Evolutionary conservation across 2,797 vertebrate species (phyloP), one percentile per base, ranked within the genome.

Genomic region (Botia almorhae): DNA sequence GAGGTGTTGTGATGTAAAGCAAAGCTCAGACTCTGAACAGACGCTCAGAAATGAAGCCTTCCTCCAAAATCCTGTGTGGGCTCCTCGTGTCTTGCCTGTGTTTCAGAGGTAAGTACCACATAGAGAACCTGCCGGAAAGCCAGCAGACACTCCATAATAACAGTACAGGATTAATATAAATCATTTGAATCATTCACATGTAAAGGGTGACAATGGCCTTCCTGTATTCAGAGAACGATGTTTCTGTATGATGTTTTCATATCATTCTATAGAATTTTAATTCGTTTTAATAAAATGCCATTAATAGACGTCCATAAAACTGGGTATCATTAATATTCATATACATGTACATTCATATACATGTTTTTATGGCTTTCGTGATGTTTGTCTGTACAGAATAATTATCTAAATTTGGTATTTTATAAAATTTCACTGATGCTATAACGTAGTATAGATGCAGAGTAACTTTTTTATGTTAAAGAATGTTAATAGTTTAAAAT

Each of bases 21-120:
- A 3, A 4, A 48, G 12, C 50, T 63, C 3, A 48, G 21, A n/a
- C 46, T 69, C 16, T 17, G 13, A 13, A 48, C 68, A 61, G 76
- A 63, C 2, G 55, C 26, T 71, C 19, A 26, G 68, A 71, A 39
- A 78, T 71, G 76, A 78, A 78, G 76, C 16, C 29, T 63, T 63
- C 56, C 26, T 78, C 68, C 16, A 53, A 60, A 53, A n/a, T 78
- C 76, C n/a, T 78, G 13, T 78, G 5, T 36, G 68, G 76, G n/a
- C 14, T 78, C 17, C 46, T 78, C 14, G 1, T 78, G 46, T 61
- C 58, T 63, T 63, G n/a, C 13, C 29, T 70, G 23, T 63, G 56
- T 64, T 51, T 78, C 3, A 43, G 14, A 71, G 76, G 76, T 78
- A 78, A 78, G 74, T 60, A 14, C 36, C 14, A 46, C 70, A 46